Evolutionary conservation across 2,797 vertebrate species (phyloP).

Genomic region (Halcyon chelicuti): DNA sequence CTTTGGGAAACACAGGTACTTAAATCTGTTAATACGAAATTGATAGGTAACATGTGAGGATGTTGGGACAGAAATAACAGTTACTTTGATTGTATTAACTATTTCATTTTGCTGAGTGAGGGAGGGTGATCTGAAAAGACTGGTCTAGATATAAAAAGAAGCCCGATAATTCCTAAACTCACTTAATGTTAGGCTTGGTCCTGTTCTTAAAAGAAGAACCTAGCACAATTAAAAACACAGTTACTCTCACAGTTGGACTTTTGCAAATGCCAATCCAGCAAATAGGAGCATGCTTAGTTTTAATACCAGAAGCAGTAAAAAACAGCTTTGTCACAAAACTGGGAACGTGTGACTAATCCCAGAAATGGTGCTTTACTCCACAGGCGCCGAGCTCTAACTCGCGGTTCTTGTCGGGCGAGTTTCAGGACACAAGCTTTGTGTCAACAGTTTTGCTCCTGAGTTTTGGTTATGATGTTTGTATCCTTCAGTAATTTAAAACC

Average conservation of each 20-base stretch:
- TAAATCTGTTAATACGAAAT: background rate
- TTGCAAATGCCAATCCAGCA: background rate
- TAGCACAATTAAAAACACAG: background rate
- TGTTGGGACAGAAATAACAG: background rate
- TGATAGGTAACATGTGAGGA: background rate
- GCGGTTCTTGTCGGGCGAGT: accelerated
- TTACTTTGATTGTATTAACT: background rate
- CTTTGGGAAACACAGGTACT: background rate
- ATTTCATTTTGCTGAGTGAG: background rate
- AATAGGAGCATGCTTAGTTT: background rate
- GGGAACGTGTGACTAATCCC: background rate
- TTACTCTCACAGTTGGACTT: background rate
- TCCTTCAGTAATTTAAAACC: background rate
- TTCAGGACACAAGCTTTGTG: background rate
- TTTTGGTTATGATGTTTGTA: background rate
- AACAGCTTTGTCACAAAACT: background rate
- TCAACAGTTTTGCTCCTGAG: background rate
- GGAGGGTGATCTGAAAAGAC: background rate
- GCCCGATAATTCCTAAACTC: background rate
- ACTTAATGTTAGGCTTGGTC: background rate
- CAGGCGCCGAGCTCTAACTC: background rate
- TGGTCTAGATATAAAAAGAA: background rate
- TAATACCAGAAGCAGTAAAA: background rate
- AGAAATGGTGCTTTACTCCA: background rate
- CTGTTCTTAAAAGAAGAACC: background rate